Evolutionary conservation across 2,113 vertebrate species (phyloP), one percentile per base, ranked within the genome.

Genomic region (Spea bombifrons): DNA sequence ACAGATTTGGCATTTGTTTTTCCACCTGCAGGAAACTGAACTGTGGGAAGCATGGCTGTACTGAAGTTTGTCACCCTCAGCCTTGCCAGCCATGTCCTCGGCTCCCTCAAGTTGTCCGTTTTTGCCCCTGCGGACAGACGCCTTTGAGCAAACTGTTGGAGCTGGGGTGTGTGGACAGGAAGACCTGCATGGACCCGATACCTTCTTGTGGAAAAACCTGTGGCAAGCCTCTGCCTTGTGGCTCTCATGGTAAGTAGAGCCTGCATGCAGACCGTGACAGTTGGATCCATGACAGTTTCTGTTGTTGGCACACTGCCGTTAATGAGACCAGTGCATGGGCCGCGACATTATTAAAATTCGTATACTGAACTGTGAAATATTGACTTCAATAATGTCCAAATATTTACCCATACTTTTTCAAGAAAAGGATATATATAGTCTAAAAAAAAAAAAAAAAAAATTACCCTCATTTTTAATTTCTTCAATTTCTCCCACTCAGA

Each of bases 181-280:
- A 87, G 78, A 80, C 87, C 76, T 99, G 97, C 88, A 93, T 93
- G 5, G 97, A 99, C 81, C 93, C 95, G 61, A 91, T 99, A 71
- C 94, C 97, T 1, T 96, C 97, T 0, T 99, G 97, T 81, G 95
- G 96, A 75, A 97, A 96, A 91, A 96, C 94, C 0, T 99, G 97
- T 84, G 93, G 92, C 89, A 95, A 93, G 78, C 95, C 95, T 12
- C 89, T 99, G 74, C 87, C 94, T 67, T 99, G 97, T 73, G 95
- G 97, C 71, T 96, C 95, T 72, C 90, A 87, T 68, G 96, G 97
- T 99, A 91, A 91, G 83, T 65, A 70, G 15, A 82, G 3, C 15
- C 13, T 15, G 17, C 48, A 48, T 75, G 48, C 16, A n/a, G 57
- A 2, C 30, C 30, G 30, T 30, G 30, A 30, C 30, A 30, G 30